Base-by-base conservation (phyloP, 2,888 invertebrate genomes). In the Volucella bombylans region DNA sequence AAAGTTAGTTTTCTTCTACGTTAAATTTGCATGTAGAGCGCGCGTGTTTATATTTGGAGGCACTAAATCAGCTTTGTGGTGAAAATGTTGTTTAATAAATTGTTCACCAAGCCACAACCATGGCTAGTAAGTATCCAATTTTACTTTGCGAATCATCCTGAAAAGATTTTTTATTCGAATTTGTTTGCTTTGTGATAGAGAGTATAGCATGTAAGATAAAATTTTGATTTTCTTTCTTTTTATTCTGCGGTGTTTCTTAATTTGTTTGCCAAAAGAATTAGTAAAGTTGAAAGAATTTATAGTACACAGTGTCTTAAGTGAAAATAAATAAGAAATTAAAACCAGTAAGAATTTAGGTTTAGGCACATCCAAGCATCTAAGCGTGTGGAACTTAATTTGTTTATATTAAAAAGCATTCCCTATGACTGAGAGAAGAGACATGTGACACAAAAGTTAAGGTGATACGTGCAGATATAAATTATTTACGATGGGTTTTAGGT, bases 141-240 rank as follows among this genome's bases (percentile, higher is more conserved):
- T 94, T 93, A 90, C 93, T 93, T 91, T 93, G 92, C 91, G 94
- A 91, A 90, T 95, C 95, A 91, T 94, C 95, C 95, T 95, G 95
- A 91, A 94, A 94, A 83, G 76, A 77, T 69, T 52, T 61, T 65
- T 79, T 74, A 65, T 69, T 69, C 52, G 54, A 72, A 71, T 67
- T 54, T 38, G 59, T 73, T 77, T 59, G 31, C 41, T 85, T 89
- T 88, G 55, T 72, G 45, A 78, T 64, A 80, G 41, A 69, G 55
- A 52, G 12, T 47, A 68, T 76, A 52, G 23, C 14, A 54, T 74
- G 77, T 72, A 69, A 78, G 69, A 57, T 72, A 65, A 31, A 31
- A 31, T 31, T 31, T 31, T 6, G 31, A 41, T 41, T 67, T 57
- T 62, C 39, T 64, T 65, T 57, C 18, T 72, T 65, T 18, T 55